Percentiles rank a stretch among this genome's conserved stretches.
These are phyloP conservation scores for Aporrectodea caliginosa DNA, from an alignment of 1,140 invertebrate species.

Conservation along the genomic window DNA sequence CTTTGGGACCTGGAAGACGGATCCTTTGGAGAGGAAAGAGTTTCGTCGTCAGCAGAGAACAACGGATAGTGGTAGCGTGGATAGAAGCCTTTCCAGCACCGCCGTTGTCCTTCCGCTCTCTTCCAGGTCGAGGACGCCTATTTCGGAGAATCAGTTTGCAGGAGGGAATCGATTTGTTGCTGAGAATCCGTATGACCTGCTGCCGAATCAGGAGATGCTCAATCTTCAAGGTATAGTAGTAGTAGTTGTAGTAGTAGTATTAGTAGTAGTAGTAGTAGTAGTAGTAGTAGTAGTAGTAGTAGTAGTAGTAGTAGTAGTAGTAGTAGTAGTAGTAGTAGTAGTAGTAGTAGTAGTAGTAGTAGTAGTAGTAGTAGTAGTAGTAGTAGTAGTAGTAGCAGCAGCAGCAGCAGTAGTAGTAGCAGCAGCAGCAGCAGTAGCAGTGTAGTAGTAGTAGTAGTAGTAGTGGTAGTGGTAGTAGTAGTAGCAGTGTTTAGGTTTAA, in stretches of 20 bases:
- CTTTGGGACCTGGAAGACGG: neutral
- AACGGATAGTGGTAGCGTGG: neutral
- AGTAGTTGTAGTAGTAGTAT: neutral
- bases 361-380: conserved; percentile 19
- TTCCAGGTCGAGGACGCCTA: neutral
- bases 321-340: conserved; percentile 21
- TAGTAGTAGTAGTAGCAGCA: conserved; percentile 13
- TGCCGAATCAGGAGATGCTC: too few relatives aligned
- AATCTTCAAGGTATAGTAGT: neutral
- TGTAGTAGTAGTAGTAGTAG: too few relatives aligned
- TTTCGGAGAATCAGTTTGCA: neutral
- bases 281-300: conserved; percentile 15
- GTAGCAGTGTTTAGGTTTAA: too few relatives aligned
- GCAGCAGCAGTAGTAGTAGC: conserved; percentile 13
- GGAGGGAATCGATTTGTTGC: neutral
- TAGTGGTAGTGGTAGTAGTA: too few relatives aligned
- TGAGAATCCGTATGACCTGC: neutral
- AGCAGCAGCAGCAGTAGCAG: neutral
- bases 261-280: conserved; percentile 4
- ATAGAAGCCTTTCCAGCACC: neutral
- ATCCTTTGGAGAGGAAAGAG: neutral
- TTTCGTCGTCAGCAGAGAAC: neutral
- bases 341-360: conserved; percentile 21
- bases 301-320: conserved; percentile 21
- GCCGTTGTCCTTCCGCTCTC: neutral